Percentiles rank a stretch among this genome's conserved stretches.
Conservation (phyloP, 2,888 invertebrate genomes). For the Stomorhina lunata region DNA sequence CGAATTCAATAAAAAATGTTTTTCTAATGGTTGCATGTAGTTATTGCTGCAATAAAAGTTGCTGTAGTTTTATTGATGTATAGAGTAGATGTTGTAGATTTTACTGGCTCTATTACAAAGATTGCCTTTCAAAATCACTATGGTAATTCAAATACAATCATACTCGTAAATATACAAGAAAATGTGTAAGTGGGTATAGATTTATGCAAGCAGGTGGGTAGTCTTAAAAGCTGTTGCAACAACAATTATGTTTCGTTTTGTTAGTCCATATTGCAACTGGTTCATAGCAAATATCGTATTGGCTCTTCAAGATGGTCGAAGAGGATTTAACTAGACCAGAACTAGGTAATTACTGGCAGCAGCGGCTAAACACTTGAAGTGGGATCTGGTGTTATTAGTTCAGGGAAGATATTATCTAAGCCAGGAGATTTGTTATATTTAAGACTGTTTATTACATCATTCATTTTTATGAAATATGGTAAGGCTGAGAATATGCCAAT, state of each 20-base stretch:
- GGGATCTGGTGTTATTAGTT: too few relatives aligned
- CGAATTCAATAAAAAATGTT: neutral
- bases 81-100: neutral
- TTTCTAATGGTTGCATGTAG: neutral
- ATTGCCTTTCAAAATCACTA: slow-evolving; percentile 42
- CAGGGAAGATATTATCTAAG: too few relatives aligned
- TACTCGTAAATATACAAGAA: neutral
- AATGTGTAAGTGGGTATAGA: neutral
- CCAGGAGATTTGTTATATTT: too few relatives aligned
- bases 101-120: slow-evolving; percentile 50
- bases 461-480: too few relatives aligned
- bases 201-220: neutral
- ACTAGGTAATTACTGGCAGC: too few relatives aligned
- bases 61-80: neutral
- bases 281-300: too few relatives aligned
- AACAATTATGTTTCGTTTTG: neutral
- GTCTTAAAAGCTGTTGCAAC: neutral
- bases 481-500: too few relatives aligned
- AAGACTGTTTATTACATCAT: too few relatives aligned
- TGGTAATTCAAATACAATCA: slow-evolving; percentile 24
- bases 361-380: too few relatives aligned
- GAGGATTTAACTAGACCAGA: too few relatives aligned
- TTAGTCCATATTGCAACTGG: neutral
- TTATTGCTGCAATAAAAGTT: slow-evolving; percentile 15
- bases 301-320: too few relatives aligned